Percentiles rank a stretch among this genome's conserved stretches.
These are phyloP conservation scores for Indri indri DNA, from an alignment of 2,113 vertebrate species.

Conservation along the genomic window DNA sequence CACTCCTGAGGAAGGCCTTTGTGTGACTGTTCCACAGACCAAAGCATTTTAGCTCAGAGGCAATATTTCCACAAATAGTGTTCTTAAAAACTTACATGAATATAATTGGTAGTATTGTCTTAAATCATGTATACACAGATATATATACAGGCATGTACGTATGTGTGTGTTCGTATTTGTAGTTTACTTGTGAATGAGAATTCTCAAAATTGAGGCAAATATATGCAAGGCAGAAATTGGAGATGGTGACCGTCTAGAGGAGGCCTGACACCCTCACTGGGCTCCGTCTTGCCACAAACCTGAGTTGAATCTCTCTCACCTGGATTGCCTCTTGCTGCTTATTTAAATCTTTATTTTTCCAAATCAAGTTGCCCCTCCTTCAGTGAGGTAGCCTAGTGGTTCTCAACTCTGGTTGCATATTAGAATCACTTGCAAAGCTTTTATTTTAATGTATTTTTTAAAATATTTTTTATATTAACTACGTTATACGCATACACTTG, in stretches of 20 bases:
- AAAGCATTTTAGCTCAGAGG: neutral
- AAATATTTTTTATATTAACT: constrained; percentile 10
- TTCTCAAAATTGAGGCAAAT: constrained; percentile 29
- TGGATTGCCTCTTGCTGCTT: neutral
- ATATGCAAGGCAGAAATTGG: neutral
- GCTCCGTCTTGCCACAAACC: neutral
- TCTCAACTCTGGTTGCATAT: neutral
- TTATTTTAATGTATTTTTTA: constrained; percentile 11
- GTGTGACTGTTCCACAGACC: neutral
- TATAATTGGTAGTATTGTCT: neutral
- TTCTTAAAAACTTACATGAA: constrained; percentile 14
- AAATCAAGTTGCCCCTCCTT: neutral
- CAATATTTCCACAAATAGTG: neutral
- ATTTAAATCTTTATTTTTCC: constrained; percentile 21
- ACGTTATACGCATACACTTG: neutral
- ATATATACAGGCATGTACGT: neutral
- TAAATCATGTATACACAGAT: neutral
- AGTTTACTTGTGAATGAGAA: neutral
- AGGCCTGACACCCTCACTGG: neutral
- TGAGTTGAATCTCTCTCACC: neutral
- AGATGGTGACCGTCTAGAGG: neutral
- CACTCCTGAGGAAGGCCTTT: neutral
- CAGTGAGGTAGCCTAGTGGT: neutral
- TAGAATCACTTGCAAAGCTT: neutral
- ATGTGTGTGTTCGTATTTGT: neutral